Percentiles rank a stretch among this genome's conserved stretches.
Conservation (phyloP, 2,797 vertebrate genomes). For the Leontocebus nigricollis region DNA sequence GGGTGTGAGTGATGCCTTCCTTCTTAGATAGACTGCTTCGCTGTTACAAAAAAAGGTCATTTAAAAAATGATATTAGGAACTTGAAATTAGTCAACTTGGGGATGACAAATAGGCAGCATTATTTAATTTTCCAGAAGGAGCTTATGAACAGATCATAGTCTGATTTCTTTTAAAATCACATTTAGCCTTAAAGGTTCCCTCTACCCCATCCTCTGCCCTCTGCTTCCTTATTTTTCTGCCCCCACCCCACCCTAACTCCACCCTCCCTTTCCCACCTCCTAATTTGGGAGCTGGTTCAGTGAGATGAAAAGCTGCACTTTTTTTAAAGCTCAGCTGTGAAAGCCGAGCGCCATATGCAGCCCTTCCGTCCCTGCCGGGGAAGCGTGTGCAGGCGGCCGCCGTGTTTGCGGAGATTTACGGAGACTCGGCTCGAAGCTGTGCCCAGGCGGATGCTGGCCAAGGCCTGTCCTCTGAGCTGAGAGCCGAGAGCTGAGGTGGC, state of each 20-base stretch:
- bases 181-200: slow-evolving; percentile 51
- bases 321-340: slow-evolving; percentile 86
- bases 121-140: slow-evolving; percentile 76
- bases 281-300: slow-evolving; percentile 81
- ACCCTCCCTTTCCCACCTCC: slow-evolving; percentile 62
- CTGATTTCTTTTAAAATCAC: slow-evolving; percentile 74
- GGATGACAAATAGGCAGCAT: slow-evolving; percentile 31
- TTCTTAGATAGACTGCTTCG: background rate
- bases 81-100: slow-evolving; percentile 54
- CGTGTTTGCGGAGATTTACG: slow-evolving; percentile 86
- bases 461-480: slow-evolving; percentile 73
- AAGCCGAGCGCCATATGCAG: slow-evolving; percentile 86
- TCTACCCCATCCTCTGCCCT: background rate
- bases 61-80: background rate
- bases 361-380: slow-evolving; percentile 83
- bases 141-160: slow-evolving; percentile 51
- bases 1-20: background rate
- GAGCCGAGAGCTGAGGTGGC: slow-evolving; percentile 75
- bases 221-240: background rate
- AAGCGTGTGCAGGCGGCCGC: slow-evolving; percentile 83
- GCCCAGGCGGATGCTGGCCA: slow-evolving; percentile 82
- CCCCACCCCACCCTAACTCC: background rate
- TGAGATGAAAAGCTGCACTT: slow-evolving; percentile 84
- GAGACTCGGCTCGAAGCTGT: slow-evolving; percentile 84
- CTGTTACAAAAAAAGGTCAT: slow-evolving; percentile 45